Evolutionary conservation across 1,140 invertebrate genomes (phyloP).

Genomic region (Microplitis mediator): DNA sequence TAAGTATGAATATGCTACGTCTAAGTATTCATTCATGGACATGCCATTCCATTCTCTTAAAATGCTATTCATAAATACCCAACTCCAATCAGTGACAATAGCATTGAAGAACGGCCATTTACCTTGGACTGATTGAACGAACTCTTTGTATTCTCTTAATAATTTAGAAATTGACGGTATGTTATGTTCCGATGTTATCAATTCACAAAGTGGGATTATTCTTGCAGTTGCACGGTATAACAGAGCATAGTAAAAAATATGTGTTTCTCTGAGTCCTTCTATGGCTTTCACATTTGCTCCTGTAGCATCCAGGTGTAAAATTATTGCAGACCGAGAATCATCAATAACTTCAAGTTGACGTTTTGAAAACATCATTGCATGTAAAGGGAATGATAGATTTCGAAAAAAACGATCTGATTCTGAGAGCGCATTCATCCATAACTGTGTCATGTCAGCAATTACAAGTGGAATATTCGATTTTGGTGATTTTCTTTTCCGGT

Average conservation of each 20-base stretch:
- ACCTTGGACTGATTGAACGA: neutral
- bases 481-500: too few species aligned
- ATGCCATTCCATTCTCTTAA: constrained; percentile 20
- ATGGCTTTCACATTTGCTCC: constrained; percentile 4
- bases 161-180: neutral
- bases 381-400: neutral
- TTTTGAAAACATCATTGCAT: neutral
- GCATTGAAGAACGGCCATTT: constrained; percentile 12
- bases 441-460: too few species aligned
- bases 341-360: neutral
- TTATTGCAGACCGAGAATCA: neutral
- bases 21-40: neutral
- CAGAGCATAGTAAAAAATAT: constrained; percentile 14
- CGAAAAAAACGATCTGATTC: too few species aligned
- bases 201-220: constrained; percentile 1
- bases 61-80: constrained; percentile 15
- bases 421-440: too few species aligned
- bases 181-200: constrained; percentile 20
- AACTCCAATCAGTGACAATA: constrained; percentile 22
- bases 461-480: too few species aligned
- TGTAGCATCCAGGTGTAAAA: constrained; percentile 17
- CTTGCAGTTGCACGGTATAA: neutral
- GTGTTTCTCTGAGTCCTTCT: neutral
- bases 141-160: neutral
- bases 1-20: neutral